These are phyloP conservation scores for Chunga burmeisteri DNA, from an alignment of 2,113 vertebrate species.

Conservation along the genomic window DNA sequence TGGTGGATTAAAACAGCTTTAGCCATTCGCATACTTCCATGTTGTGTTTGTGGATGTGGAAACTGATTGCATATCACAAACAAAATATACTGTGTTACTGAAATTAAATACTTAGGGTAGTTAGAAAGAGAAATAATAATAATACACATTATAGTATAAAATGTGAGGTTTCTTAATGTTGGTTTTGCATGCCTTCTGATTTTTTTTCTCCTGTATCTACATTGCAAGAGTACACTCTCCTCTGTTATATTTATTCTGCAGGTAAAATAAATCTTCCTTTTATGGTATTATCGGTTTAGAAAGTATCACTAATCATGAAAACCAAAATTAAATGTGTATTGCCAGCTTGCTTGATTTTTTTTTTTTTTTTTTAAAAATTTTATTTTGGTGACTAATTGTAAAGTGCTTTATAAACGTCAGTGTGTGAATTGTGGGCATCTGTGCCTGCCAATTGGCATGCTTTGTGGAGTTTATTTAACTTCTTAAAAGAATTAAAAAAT, in stretches of 20 bases:
- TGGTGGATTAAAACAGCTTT: background rate
- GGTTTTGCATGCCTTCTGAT: background rate
- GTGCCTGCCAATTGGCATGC: constrained; percentile 36
- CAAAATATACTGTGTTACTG: background rate
- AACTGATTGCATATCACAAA: background rate
- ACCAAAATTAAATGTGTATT: background rate
- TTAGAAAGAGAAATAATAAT: background rate
- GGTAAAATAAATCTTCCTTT: background rate
- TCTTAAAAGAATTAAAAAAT: background rate
- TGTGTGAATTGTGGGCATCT: constrained; percentile 2
- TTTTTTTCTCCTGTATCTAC: background rate
- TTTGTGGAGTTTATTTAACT: constrained; percentile 51
- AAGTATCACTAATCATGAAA: background rate
- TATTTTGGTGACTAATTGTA: background rate
- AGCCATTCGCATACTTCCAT: background rate
- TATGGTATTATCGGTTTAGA: background rate
- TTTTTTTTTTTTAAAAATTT: background rate
- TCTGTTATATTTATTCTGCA: background rate
- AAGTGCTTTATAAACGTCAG: constrained; percentile 51
- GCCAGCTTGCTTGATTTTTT: constrained; percentile 4
- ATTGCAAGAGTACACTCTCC: background rate
- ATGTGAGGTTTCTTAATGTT: background rate
- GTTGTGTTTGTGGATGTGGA: background rate
- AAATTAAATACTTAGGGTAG: background rate
- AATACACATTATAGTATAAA: background rate